Evolutionary conservation across 2,888 invertebrate genomes (phyloP).

Genomic region (Scelioninae gen. 1): DNA sequence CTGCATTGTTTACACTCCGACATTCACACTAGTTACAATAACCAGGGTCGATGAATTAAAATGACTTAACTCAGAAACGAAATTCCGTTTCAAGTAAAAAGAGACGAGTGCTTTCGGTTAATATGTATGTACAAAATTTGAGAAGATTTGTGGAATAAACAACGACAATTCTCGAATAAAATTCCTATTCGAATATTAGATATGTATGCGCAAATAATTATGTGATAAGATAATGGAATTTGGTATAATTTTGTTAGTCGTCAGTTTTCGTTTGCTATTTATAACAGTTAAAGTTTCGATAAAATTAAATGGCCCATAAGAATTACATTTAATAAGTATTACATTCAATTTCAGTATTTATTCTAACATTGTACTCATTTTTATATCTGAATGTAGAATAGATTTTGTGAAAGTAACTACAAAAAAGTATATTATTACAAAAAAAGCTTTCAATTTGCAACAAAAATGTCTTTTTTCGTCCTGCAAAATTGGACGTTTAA

Average conservation of each 20-base stretch:
- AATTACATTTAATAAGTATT: too few species aligned
- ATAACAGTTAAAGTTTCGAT: not conserved
- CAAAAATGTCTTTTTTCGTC: too few species aligned
- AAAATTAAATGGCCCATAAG: slow-evolving; percentile 9
- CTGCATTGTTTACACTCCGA: slow-evolving; percentile 35
- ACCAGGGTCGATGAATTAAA: slow-evolving; percentile 23
- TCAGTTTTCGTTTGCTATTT: slow-evolving; percentile 1
- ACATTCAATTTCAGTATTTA: too few species aligned
- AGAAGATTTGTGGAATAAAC: not conserved
- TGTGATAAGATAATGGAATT: slow-evolving; percentile 3
- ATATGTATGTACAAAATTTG: too few species aligned
- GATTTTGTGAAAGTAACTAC: too few species aligned
- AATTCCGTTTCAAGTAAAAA: too few species aligned
- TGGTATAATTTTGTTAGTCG: not conserved
- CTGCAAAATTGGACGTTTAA: too few species aligned
- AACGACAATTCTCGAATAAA: not conserved
- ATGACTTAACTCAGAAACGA: not conserved
- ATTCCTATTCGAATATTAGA: not conserved
- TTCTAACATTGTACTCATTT: too few species aligned
- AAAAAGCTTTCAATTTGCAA: too few species aligned
- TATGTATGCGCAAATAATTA: not conserved
- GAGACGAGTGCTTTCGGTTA: too few species aligned
- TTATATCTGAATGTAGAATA: too few species aligned
- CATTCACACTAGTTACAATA: slow-evolving; percentile 16
- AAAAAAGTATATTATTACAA: too few species aligned